Base-by-base conservation (phyloP, 2,888 invertebrate genomes). In the Drosophila subsilvestris region DNA sequence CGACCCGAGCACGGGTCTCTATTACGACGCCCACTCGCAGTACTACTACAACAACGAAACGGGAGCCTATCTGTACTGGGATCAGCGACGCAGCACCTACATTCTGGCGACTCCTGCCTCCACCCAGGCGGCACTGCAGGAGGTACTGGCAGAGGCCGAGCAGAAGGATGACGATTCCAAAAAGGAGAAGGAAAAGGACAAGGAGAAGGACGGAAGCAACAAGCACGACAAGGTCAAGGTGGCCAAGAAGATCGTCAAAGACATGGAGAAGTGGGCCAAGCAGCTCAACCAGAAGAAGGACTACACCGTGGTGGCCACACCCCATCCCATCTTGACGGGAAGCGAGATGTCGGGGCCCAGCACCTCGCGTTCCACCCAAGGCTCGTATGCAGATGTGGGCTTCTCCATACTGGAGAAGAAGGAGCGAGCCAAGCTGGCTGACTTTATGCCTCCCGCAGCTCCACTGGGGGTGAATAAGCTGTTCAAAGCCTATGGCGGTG, bases 211-310 rank as follows among this genome's bases (percentile, higher is more conserved):
- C 17, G 29, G 47, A 94, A 68, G 71, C 18, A 71, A 77, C 50
- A 97, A 97, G 83, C 97, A 96, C 70, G 98, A 98, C 85, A 98
- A 98, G 93, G 98, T 98, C 0, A 98, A 98, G 93, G 98, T 98
- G 12, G 99, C 99, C 6, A 98, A 99, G 91, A 98, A 98, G 92
- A 98, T 99, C 80, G 98, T 98, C 0, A 99, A 99, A 93, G 96
- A 94, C 79, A 94, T 94, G 94, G 94, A 94, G 74, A 92, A 94
- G 61, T 99, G 99, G 99, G 99, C 99, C 0, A 97, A 99, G 86
- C 97, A 97, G 12, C 93, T 99, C 75, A 99, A 99, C 91, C 98
- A 99, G 91, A 98, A 98, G 93, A 99, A 99, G 91, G 97, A 98
- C 92, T 91, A 91, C 78, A 90, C 89, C 1, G 89, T 87, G 3